Percentiles rank a stretch among this genome's conserved stretches.
Evolutionary conservation across 2,888 invertebrate species (phyloP).

Genomic region (Spodoptera exigua): DNA sequence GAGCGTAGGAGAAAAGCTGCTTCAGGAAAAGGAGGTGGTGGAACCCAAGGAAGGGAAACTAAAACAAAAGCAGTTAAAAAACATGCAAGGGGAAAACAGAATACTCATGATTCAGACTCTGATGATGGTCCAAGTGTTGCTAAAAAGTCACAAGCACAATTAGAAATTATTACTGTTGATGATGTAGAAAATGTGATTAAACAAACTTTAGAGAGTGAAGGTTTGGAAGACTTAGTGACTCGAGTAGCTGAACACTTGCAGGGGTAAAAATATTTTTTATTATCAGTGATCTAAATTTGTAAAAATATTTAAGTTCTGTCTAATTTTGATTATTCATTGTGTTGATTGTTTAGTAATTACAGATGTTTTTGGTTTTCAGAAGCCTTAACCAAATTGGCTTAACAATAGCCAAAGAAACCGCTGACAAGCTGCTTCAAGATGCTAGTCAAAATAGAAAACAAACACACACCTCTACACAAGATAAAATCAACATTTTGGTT

Average conservation of each 20-base stretch:
- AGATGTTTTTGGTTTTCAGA: conserved; percentile 78
- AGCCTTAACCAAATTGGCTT: conserved; percentile 91
- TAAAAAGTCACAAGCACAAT: conserved; percentile 77
- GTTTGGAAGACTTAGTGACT: conserved; percentile 91
- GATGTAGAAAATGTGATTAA: conserved; percentile 92
- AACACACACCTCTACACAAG: conserved; percentile 94
- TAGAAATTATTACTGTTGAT: conserved; percentile 91
- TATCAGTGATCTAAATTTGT: too few relatives aligned
- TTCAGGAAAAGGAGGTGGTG: conserved; percentile 96
- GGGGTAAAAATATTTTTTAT: conserved; percentile 81
- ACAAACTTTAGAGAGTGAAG: conserved; percentile 91
- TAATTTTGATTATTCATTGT: too few relatives aligned
- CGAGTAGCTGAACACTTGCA: conserved; percentile 92
- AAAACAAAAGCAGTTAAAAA: conserved; percentile 98
- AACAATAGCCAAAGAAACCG: conserved; percentile 92
- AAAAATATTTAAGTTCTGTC: too few relatives aligned
- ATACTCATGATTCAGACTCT: conserved; percentile 91
- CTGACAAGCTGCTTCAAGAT: conserved; percentile 93
- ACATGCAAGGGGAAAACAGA: conserved; percentile 89
- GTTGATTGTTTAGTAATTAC: too few relatives aligned
- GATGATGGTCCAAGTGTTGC: conserved; percentile 87
- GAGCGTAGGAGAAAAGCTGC: conserved; percentile 96
- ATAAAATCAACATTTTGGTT: conserved; percentile 93
- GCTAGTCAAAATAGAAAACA: conserved; percentile 92
- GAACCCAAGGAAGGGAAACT: conserved; percentile 97